Conservation (phyloP, 2,888 invertebrate species). For the Criorhina ranunculi region DNA sequence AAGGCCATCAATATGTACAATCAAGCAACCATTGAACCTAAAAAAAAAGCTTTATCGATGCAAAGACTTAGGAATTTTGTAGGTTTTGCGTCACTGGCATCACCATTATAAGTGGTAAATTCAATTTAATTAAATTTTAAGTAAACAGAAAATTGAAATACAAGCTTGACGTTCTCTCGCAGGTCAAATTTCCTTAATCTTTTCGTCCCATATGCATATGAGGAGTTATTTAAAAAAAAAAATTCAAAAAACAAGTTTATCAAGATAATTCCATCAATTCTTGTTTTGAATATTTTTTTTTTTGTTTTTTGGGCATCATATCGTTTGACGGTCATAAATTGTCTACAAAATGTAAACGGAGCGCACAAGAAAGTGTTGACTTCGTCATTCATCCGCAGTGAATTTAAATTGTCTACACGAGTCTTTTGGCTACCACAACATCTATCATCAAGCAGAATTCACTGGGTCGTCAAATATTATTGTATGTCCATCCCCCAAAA, state of each 20-base stretch:
- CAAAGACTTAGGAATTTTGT: background rate
- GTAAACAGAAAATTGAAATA: background rate
- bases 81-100: too few species aligned
- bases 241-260: background rate
- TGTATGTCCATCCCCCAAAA: background rate
- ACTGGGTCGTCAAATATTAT: constrained; percentile 29
- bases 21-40: background rate
- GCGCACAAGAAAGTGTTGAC: constrained; percentile 6
- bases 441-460: constrained; percentile 30
- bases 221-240: background rate
- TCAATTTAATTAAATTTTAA: background rate
- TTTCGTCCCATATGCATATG: background rate
- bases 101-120: too few species aligned
- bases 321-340: too few species aligned
- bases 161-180: background rate
- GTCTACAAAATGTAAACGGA: background rate
- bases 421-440: constrained; percentile 13
- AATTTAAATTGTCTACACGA: constrained; percentile 20
- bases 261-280: background rate
- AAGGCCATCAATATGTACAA: background rate
- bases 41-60: background rate
- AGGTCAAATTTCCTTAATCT: background rate
- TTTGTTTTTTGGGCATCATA: too few species aligned
- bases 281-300: too few species aligned
- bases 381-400: background rate